Conservation (phyloP, 2,797 vertebrate genomes). For the Cheirogaleus major region DNA sequence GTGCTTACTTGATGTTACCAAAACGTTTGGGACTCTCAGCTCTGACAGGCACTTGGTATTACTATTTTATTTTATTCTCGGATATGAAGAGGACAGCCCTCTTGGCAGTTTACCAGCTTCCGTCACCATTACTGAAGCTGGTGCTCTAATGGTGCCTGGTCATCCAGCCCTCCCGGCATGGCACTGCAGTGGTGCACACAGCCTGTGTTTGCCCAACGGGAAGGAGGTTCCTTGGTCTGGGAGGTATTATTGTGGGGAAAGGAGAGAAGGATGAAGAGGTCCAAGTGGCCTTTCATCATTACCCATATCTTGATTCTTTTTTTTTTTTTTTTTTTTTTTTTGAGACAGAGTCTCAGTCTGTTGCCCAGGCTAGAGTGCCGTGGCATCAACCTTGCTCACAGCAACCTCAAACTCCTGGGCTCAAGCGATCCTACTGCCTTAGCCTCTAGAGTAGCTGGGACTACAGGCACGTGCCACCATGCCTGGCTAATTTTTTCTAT, state of each 20-base stretch:
- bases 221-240: background rate
- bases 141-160: background rate
- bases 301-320: background rate
- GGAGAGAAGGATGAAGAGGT: background rate
- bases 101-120: background rate
- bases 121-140: background rate
- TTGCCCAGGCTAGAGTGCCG: too few relatives aligned
- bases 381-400: too few relatives aligned
- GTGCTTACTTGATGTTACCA: background rate
- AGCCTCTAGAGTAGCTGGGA: too few relatives aligned
- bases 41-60: background rate
- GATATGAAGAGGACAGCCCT: background rate
- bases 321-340: background rate
- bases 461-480: too few relatives aligned
- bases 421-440: too few relatives aligned
- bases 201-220: background rate
- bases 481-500: too few relatives aligned
- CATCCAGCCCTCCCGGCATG: too few relatives aligned
- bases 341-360: too few relatives aligned
- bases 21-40: background rate
- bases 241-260: background rate
- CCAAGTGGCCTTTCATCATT: background rate
- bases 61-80: background rate
- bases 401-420: too few relatives aligned
- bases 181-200: rapidly evolving